Conservation (phyloP, 2,113 vertebrate species). For the Monopterus albus region DNA sequence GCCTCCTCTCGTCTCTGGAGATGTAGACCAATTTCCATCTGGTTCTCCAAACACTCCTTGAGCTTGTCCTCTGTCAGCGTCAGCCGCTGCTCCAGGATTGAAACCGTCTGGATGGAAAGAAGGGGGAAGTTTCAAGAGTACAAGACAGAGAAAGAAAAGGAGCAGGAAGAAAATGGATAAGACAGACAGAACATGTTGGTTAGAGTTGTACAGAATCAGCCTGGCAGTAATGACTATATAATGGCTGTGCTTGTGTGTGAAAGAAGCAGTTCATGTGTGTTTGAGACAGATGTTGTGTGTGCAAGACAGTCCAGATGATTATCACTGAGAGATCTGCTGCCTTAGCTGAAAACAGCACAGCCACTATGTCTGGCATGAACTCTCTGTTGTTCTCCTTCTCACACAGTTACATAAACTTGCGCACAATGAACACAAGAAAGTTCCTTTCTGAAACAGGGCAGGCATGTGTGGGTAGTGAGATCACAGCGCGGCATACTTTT, state of each 20-base stretch:
- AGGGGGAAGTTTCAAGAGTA: neutral
- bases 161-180: slow-evolving; percentile 45
- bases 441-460: slow-evolving; percentile 52
- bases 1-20: slow-evolving; percentile 59
- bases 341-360: slow-evolving; percentile 49
- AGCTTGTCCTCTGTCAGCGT: slow-evolving; percentile 95
- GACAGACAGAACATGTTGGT: slow-evolving; percentile 55
- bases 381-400: slow-evolving; percentile 41
- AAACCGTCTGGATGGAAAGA: slow-evolving; percentile 76
- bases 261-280: slow-evolving; percentile 55
- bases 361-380: slow-evolving; percentile 64
- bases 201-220: slow-evolving; percentile 66
- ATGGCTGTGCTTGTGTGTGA: slow-evolving; percentile 58
- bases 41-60: slow-evolving; percentile 93
- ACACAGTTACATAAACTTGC: slow-evolving; percentile 61
- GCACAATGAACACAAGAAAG: slow-evolving; percentile 56
- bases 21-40: slow-evolving; percentile 86
- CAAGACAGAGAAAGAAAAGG: slow-evolving; percentile 12
- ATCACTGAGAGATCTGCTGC: slow-evolving; percentile 53
- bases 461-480: slow-evolving; percentile 70
- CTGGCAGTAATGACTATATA: slow-evolving; percentile 69
- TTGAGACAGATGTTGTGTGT: slow-evolving; percentile 62
- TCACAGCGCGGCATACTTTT: slow-evolving; percentile 66
- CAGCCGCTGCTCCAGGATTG: slow-evolving; percentile 89
- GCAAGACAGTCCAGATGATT: slow-evolving; percentile 67